Evolutionary conservation across 2,888 invertebrate species (phyloP).

Genomic region (Anarsia innoxiella): DNA sequence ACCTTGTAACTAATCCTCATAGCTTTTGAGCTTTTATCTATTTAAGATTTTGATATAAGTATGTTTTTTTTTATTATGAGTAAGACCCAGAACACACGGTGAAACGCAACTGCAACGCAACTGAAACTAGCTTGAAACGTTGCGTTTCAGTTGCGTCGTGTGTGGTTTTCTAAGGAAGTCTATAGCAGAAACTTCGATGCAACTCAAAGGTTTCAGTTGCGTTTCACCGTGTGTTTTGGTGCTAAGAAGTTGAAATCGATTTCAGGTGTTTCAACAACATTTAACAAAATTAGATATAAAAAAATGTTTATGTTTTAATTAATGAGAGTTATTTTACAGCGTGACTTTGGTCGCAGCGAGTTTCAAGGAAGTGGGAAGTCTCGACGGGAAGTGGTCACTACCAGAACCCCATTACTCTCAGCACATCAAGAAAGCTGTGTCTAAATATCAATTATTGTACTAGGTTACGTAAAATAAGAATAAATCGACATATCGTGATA

Average conservation of each 20-base stretch:
- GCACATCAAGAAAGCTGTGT: conserved; percentile 82
- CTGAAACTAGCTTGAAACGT: too few relatives aligned
- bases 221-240: too few relatives aligned
- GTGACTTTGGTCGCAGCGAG: conserved; percentile 42
- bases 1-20: background rate
- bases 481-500: conserved; percentile 6
- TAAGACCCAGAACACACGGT: too few relatives aligned
- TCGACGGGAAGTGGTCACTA: conserved; percentile 78
- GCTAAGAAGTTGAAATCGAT: too few relatives aligned
- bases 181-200: too few relatives aligned
- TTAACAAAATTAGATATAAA: too few relatives aligned
- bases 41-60: background rate
- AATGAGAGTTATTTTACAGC: conserved; percentile 34
- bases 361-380: conserved; percentile 52
- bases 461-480: too few relatives aligned
- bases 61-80: background rate
- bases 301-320: background rate
- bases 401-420: conserved; percentile 79
- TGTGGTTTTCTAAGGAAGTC: too few relatives aligned
- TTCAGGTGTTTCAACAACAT: too few relatives aligned
- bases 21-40: background rate
- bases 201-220: too few relatives aligned
- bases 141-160: too few relatives aligned
- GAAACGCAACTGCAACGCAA: too few relatives aligned
- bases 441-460: conserved; percentile 20